Percentiles rank a stretch among this genome's conserved stretches.
These are phyloP conservation scores for Oryzias curvinotus DNA, from an alignment of 2,113 vertebrate species.

Conservation along the genomic window DNA sequence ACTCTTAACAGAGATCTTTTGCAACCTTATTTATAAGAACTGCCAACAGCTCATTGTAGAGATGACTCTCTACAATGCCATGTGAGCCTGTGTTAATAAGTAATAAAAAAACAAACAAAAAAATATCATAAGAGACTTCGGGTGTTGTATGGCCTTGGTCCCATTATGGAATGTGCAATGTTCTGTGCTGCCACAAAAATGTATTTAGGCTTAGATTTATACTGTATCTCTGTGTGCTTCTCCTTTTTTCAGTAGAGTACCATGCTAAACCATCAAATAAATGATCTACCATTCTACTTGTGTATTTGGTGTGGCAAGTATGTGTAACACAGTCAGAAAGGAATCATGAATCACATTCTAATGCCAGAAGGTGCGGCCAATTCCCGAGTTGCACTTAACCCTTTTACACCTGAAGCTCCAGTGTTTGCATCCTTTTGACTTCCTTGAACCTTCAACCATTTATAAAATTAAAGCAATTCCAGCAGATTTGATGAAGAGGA, in stretches of 20 bases:
- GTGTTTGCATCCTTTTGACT: too few species aligned
- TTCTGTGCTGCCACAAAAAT: slow-evolving; percentile 78
- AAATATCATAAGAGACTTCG: slow-evolving; percentile 43
- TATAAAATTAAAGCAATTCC: too few species aligned
- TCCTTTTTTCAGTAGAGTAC: slow-evolving; percentile 69
- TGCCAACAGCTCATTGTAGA: slow-evolving; percentile 55
- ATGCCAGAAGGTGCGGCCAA: too few species aligned
- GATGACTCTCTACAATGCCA: slow-evolving; percentile 41
- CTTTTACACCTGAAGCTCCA: too few species aligned
- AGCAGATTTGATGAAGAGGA: too few species aligned
- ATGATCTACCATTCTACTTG: slow-evolving; percentile 64
- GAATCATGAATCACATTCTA: neutral
- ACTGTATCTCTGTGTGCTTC: slow-evolving; percentile 72
- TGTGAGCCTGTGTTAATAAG: slow-evolving; percentile 53
- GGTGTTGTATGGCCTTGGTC: slow-evolving; percentile 73
- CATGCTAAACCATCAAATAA: slow-evolving; percentile 73
- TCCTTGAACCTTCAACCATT: too few species aligned
- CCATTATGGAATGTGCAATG: slow-evolving; percentile 76
- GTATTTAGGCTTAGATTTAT: slow-evolving; percentile 76
- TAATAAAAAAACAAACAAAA: slow-evolving; percentile 11
- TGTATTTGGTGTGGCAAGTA: slow-evolving; percentile 45
- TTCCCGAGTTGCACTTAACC: too few species aligned
- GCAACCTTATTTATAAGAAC: slow-evolving; percentile 42
- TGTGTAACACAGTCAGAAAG: slow-evolving; percentile 28
- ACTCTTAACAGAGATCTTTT: slow-evolving; percentile 41